A percentile compares a stretch with the other conserved stretches of the same genome.
phyloP scores from a whole-genome alignment of 2,888 invertebrate genomes.

The Branchinecta sandiegonensis region DNA sequence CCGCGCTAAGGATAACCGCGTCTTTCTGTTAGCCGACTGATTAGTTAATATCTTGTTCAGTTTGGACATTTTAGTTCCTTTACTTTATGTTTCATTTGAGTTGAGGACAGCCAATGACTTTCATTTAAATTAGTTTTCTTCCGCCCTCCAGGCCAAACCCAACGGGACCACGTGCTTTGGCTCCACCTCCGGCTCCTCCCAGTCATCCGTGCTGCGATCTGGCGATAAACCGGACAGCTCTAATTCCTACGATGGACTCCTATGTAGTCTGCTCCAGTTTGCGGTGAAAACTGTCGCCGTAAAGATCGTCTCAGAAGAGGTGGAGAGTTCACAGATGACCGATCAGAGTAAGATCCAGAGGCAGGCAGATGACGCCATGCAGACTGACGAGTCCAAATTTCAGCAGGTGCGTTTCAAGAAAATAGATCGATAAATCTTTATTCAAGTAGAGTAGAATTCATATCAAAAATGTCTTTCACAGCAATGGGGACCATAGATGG shows the following conservation, averaged over 20 bases:
- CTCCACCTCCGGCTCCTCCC: neutral
- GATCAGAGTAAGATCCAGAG: constrained; percentile 31
- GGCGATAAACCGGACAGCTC: neutral
- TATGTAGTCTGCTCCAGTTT: constrained; percentile 8
- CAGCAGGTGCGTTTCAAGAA: constrained; percentile 36
- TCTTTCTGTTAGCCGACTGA: too few relatives aligned
- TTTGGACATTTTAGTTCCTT: too few relatives aligned
- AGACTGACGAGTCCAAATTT: constrained; percentile 75
- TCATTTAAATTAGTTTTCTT: constrained; percentile 13
- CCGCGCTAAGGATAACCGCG: too few relatives aligned
- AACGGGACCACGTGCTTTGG: constrained; percentile 6
- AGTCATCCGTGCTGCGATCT: neutral
- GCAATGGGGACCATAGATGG: too few relatives aligned
- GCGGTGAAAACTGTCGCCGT: neutral
- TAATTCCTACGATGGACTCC: neutral
- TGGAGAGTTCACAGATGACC: neutral
- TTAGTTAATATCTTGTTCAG: too few relatives aligned
- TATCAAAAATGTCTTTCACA: too few relatives aligned
- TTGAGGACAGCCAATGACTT: constrained; percentile 15
- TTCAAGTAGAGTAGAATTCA: too few relatives aligned
- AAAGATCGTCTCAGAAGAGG: neutral
- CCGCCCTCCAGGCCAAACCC: constrained; percentile 11
- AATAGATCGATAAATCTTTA: too few relatives aligned
- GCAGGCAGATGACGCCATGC: constrained; percentile 38
- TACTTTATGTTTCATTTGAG: neutral